Evolutionary conservation across 2,113 vertebrate genomes (phyloP).

Genomic region (Hylia prasina): DNA sequence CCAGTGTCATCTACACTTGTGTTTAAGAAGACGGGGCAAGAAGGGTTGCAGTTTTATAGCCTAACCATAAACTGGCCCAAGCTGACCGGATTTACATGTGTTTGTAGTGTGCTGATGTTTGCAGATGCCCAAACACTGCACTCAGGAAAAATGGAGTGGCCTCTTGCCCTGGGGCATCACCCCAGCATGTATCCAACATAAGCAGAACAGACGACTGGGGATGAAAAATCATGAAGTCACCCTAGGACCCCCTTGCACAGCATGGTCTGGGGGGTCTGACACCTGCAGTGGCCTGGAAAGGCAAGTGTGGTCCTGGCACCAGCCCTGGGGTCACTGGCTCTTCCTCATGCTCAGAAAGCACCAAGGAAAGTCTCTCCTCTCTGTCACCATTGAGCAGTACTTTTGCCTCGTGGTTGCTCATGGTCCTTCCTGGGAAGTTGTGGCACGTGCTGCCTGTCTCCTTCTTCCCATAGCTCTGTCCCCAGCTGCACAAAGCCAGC

Average conservation of each 20-base stretch:
- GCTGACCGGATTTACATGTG: neutral
- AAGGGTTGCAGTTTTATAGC: neutral
- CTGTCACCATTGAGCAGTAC: neutral
- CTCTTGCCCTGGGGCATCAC: neutral
- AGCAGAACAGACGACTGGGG: neutral
- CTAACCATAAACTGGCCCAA: neutral
- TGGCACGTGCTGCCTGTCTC: neutral
- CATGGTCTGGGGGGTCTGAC: too few relatives aligned
- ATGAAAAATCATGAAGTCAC: neutral
- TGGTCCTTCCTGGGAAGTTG: too few relatives aligned
- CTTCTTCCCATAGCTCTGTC: neutral
- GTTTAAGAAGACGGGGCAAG: neutral
- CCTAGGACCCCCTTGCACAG: neutral
- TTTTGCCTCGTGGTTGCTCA: neutral
- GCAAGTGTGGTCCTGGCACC: neutral
- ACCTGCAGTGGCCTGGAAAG: too few relatives aligned
- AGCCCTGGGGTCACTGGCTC: neutral
- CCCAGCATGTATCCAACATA: neutral
- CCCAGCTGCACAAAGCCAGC: neutral
- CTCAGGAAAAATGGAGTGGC: rapidly evolving
- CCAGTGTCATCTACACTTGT: neutral
- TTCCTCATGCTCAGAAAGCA: neutral
- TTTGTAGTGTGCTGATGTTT: neutral
- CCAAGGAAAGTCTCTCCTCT: neutral
- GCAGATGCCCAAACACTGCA: neutral